Evolutionary conservation across 2,797 vertebrate genomes (phyloP).

Genomic region (Sebastes vulpes): DNA sequence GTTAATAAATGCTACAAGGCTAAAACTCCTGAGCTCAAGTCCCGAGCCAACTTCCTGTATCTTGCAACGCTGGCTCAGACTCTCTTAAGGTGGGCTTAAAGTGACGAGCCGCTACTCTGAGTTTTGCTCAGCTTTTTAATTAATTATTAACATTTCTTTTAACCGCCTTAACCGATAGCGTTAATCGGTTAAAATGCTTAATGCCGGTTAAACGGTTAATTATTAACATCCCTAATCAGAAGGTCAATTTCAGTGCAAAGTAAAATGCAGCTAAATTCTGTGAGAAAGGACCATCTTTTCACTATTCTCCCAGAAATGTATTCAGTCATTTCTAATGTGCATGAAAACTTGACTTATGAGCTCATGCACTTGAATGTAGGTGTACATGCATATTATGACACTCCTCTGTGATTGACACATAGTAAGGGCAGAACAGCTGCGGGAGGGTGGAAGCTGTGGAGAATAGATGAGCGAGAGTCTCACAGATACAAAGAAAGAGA

Average conservation of each 20-base stretch:
- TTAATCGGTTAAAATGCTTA: too few relatives aligned
- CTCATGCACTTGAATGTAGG: background rate
- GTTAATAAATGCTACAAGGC: too few relatives aligned
- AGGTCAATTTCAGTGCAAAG: background rate
- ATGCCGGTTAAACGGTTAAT: too few relatives aligned
- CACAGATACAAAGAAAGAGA: constrained; percentile 36
- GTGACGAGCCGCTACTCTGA: too few relatives aligned
- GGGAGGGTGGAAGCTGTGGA: background rate
- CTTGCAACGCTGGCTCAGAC: too few relatives aligned
- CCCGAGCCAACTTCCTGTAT: too few relatives aligned
- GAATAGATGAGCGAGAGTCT: constrained; percentile 25
- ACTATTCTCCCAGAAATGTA: background rate
- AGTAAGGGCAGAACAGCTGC: background rate
- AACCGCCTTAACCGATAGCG: too few relatives aligned
- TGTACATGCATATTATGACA: background rate
- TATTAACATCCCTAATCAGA: too few relatives aligned
- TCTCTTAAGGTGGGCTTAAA: too few relatives aligned
- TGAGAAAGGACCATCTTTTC: background rate
- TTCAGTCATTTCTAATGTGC: background rate
- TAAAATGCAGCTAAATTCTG: background rate
- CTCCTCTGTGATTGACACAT: constrained; percentile 6
- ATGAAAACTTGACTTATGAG: constrained; percentile 5
- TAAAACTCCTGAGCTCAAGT: too few relatives aligned
- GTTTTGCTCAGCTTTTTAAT: too few relatives aligned
- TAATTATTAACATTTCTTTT: too few relatives aligned